Evolutionary conservation across 2,113 vertebrate species (phyloP).

Genomic region (Serilophus lunatus): DNA sequence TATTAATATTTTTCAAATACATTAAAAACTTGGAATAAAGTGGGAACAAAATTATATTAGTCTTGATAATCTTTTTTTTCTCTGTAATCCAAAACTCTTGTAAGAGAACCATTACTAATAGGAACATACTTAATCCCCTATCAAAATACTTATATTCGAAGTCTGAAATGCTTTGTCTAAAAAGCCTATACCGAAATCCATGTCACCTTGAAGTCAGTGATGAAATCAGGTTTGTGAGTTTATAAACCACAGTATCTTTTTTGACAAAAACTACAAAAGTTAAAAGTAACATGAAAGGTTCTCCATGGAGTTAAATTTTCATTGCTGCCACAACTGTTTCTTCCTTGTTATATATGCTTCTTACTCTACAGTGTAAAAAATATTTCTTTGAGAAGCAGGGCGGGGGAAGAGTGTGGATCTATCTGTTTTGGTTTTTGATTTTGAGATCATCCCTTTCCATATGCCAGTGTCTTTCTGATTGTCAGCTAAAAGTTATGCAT

Average conservation of each 20-base stretch:
- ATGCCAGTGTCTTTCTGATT: background rate
- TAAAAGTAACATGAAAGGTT: background rate
- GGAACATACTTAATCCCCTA: background rate
- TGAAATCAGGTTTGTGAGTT: background rate
- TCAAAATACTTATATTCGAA: background rate
- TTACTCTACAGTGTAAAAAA: background rate
- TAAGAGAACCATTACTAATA: background rate
- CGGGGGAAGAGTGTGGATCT: background rate
- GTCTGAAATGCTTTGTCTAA: background rate
- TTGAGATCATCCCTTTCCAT: background rate
- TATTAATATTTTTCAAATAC: background rate
- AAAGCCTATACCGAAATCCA: background rate
- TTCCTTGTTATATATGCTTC: background rate
- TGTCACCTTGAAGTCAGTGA: background rate
- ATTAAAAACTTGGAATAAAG: background rate
- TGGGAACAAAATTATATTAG: rapidly evolving
- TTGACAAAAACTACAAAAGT: background rate
- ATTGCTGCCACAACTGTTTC: background rate
- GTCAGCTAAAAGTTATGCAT: background rate
- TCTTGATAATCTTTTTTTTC: background rate
- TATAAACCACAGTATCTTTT: background rate
- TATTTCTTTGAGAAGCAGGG: background rate
- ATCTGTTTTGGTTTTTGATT: background rate
- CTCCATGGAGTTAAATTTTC: background rate
- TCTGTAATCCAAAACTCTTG: background rate